Percentiles rank a stretch among this genome's conserved stretches.
Evolutionary conservation across 2,113 vertebrate species (phyloP).

Genomic region (Triplophysa tibetana): DNA sequence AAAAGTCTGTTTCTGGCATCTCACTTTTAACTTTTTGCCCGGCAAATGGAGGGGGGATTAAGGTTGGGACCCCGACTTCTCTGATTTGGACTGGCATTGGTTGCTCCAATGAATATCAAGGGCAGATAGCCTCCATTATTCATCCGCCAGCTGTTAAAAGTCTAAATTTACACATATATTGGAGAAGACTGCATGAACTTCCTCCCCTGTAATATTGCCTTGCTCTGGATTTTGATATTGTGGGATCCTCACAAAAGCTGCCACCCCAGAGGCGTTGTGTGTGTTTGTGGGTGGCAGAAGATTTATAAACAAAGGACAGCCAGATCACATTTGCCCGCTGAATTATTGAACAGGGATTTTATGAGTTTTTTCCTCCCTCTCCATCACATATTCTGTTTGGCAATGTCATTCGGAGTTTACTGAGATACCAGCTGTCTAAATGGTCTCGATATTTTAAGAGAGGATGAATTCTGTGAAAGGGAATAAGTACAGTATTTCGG

Average conservation of each 20-base stretch:
- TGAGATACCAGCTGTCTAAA: slow-evolving; percentile 41
- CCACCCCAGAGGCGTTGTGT: slow-evolving; percentile 37
- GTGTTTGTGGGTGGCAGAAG: slow-evolving; percentile 61
- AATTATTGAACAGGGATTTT: slow-evolving; percentile 77
- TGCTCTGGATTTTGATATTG: slow-evolving; percentile 48
- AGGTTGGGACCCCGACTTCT: slow-evolving; percentile 62
- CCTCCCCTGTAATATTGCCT: slow-evolving; percentile 63
- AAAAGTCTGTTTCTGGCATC: slow-evolving; percentile 26
- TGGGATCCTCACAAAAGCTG: slow-evolving; percentile 12
- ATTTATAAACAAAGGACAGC: slow-evolving; percentile 73
- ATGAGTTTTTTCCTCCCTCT: slow-evolving; percentile 67
- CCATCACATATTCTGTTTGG: slow-evolving; percentile 44
- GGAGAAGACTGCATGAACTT: slow-evolving; percentile 66
- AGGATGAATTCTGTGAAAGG: slow-evolving; percentile 12
- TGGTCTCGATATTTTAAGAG: slow-evolving; percentile 33
- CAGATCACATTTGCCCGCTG: slow-evolving; percentile 73
- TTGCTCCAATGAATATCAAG: slow-evolving; percentile 72
- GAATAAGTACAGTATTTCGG: slow-evolving; percentile 35
- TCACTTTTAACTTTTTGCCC: slow-evolving; percentile 48
- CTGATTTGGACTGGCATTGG: slow-evolving; percentile 68
- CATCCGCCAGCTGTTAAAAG: slow-evolving; percentile 72
- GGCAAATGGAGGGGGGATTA: slow-evolving; percentile 53
- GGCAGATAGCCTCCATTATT: slow-evolving; percentile 70
- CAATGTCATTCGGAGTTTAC: slow-evolving; percentile 49
- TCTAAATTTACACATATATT: slow-evolving; percentile 76